Percentiles rank a stretch among this genome's conserved stretches.
Evolutionary conservation across 1,140 invertebrate species (phyloP).

Genomic region (Drosophila ficusphila): DNA sequence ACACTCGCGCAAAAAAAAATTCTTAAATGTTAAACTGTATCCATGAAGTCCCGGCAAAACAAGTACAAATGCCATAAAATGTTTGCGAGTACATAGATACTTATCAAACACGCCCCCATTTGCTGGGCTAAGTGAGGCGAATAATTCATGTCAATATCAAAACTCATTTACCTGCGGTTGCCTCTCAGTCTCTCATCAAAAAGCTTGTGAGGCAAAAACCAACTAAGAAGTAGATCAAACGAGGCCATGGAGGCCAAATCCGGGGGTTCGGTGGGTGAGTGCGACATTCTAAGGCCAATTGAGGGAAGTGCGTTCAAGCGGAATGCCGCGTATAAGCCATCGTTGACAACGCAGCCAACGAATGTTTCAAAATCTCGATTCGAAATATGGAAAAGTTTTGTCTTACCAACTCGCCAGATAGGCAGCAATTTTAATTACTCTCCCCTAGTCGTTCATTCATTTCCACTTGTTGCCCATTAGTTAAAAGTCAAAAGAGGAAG

Average conservation of each 20-base stretch:
- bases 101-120: conserved; percentile 61
- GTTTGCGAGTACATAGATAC: conserved; percentile 14
- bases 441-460: conserved; percentile 47
- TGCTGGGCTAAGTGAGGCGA: conserved; percentile 60
- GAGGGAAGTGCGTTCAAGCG: conserved; percentile 53
- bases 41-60: neutral
- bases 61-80: conserved; percentile 8
- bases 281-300: conserved; percentile 5
- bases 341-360: conserved; percentile 49
- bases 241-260: neutral
- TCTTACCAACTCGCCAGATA: conserved; percentile 12
- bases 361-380: conserved; percentile 46
- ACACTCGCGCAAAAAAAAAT: neutral
- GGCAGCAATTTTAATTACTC: conserved; percentile 69
- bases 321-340: conserved; percentile 60
- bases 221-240: conserved; percentile 51
- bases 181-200: conserved; percentile 42
- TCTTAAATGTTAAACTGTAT: neutral
- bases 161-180: conserved; percentile 78
- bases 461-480: conserved; percentile 75
- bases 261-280: neutral
- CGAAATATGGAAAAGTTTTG: conserved; percentile 54
- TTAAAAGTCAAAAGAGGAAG: conserved; percentile 54
- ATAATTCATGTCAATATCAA: conserved; percentile 79
- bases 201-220: conserved; percentile 53